phyloP scores from a whole-genome alignment of 2,888 invertebrate genomes.

The Lochmaea crataegi region DNA sequence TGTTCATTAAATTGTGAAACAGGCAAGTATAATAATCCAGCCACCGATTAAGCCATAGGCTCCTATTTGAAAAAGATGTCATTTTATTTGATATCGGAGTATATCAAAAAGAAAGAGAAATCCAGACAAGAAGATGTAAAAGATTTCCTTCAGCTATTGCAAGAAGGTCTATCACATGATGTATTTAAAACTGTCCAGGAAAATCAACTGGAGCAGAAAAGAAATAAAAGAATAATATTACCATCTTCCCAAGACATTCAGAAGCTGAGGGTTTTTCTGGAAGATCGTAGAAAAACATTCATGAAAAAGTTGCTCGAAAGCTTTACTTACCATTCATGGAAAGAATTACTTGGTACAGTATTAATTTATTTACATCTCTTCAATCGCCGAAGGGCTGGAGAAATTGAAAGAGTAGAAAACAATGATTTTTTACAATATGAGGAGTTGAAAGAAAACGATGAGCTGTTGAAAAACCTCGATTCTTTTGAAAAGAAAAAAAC shows the following conservation, averaged over 20 bases:
- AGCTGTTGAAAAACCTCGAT: constrained; percentile 6
- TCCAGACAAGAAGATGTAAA: constrained; percentile 19
- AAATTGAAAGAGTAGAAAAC: constrained; percentile 24
- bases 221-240: constrained; percentile 6
- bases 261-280: constrained; percentile 4
- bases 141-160: constrained; percentile 21
- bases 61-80: no score
- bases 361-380: constrained; percentile 42
- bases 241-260: constrained; percentile 3
- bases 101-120: constrained; percentile 23
- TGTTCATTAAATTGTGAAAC: constrained; percentile 14
- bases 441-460: constrained; percentile 16
- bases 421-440: constrained; percentile 21
- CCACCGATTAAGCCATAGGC: constrained; percentile 6
- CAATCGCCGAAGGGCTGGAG: constrained; percentile 42
- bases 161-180: constrained; percentile 18
- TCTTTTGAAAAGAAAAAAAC: background rate
- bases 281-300: background rate
- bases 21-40: constrained; percentile 11
- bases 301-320: no score
- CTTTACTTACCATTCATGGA: constrained; percentile 28
- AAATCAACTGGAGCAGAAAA: constrained; percentile 22
- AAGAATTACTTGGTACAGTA: constrained; percentile 28
- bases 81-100: constrained; percentile 11
- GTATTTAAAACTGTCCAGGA: constrained; percentile 28